Evolutionary conservation across 1,140 invertebrate species (phyloP).

Genomic region (Steinernema feltiae): DNA sequence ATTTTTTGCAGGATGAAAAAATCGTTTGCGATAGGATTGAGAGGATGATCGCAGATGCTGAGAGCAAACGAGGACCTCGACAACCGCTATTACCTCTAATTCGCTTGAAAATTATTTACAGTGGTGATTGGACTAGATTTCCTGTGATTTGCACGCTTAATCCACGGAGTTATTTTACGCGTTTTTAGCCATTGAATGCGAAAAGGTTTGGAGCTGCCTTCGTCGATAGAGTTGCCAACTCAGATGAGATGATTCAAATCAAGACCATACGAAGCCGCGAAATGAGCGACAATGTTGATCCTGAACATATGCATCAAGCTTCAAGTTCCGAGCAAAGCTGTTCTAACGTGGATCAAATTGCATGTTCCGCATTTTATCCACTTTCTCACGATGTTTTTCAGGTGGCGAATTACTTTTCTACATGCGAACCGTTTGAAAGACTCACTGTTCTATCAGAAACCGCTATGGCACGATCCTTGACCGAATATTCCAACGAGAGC

Average conservation of each 20-base stretch:
- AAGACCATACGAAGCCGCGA: not conserved
- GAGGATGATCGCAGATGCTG: slow-evolving; percentile 42
- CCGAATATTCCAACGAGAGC: not conserved
- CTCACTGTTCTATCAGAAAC: not conserved
- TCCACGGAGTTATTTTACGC: too few relatives aligned
- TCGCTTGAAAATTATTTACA: slow-evolving; percentile 47
- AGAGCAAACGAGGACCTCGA: slow-evolving; percentile 14
- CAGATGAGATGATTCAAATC: slow-evolving; percentile 36
- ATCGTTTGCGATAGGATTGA: slow-evolving; percentile 41
- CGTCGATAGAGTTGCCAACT: slow-evolving; percentile 42
- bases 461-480: not conserved
- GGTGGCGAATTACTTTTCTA: not conserved
- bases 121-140: slow-evolving; percentile 46
- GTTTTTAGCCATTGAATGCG: slow-evolving; percentile 42
- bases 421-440: not conserved
- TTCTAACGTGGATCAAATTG: not conserved
- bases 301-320: not conserved
- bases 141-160: too few relatives aligned
- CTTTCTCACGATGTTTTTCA: not conserved
- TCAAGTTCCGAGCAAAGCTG: not conserved
- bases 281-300: not conserved
- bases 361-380: not conserved
- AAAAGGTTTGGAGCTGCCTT: slow-evolving; percentile 35
- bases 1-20: slow-evolving; percentile 44
- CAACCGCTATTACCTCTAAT: slow-evolving; percentile 46